These are phyloP conservation scores for Melangyna quadrimaculata DNA, from an alignment of 2,888 invertebrate genomes.

Conservation along the genomic window DNA sequence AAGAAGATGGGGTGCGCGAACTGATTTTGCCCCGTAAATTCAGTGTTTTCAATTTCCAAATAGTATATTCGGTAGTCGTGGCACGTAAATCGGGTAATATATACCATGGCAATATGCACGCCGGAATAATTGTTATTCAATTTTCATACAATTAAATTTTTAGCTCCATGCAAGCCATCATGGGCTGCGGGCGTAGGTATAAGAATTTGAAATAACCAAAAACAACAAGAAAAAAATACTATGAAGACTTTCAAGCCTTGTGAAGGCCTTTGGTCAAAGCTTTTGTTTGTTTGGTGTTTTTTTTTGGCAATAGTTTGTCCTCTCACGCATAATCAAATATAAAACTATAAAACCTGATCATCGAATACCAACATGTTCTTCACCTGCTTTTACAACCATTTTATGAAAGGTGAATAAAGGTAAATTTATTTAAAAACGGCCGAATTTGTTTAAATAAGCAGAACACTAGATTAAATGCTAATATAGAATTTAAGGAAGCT, in stretches of 20 bases:
- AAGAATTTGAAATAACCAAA: constrained; percentile 17
- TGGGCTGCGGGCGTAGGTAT: background rate
- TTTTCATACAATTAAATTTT: constrained; percentile 67
- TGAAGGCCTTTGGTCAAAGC: constrained; percentile 24
- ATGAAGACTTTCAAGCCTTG: constrained; percentile 27
- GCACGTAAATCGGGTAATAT: constrained; percentile 77
- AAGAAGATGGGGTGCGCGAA: constrained; percentile 42
- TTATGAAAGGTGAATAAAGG: too few relatives aligned
- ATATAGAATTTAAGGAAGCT: background rate
- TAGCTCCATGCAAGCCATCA: constrained; percentile 7
- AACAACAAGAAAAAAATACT: background rate
- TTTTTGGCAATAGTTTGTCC: constrained; percentile 57
- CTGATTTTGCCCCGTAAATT: constrained; percentile 47
- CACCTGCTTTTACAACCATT: constrained; percentile 35
- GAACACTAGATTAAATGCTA: background rate
- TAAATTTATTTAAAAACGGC: too few relatives aligned
- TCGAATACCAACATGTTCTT: constrained; percentile 49
- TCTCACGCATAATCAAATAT: constrained; percentile 33
- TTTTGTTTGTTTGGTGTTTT: background rate
- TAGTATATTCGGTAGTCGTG: constrained; percentile 70
- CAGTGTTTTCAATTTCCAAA: constrained; percentile 69
- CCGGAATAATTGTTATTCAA: constrained; percentile 73
- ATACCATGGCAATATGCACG: constrained; percentile 72
- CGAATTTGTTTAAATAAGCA: background rate
- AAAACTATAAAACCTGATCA: constrained; percentile 23